Conservation (phyloP, 2,888 invertebrate genomes). For the Dromius quadrimaculatus region DNA sequence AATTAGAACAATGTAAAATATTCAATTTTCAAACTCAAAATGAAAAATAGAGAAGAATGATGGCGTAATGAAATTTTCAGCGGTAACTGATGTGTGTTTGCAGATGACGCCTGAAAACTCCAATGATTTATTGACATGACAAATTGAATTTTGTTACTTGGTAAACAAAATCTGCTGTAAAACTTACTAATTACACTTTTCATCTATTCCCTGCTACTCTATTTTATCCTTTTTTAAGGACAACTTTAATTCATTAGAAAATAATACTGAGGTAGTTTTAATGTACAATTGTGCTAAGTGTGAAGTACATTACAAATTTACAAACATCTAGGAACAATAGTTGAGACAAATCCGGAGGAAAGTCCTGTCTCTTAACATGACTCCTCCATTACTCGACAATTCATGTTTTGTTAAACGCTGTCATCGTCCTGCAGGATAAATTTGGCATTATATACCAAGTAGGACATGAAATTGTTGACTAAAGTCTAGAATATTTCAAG, state of each 20-base stretch:
- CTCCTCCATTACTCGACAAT: slow-evolving; percentile 7
- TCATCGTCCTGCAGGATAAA: background rate
- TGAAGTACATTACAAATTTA: too few relatives aligned
- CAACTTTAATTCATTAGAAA: too few relatives aligned
- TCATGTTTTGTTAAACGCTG: background rate
- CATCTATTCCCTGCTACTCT: slow-evolving; percentile 8
- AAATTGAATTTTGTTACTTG: slow-evolving; percentile 37
- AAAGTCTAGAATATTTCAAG: too few relatives aligned
- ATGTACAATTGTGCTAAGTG: too few relatives aligned
- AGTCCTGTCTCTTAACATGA: background rate
- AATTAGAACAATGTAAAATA: too few relatives aligned
- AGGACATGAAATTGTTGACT: too few relatives aligned
- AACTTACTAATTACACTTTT: slow-evolving; percentile 28
- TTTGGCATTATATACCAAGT: too few relatives aligned
- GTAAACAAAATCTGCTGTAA: slow-evolving; percentile 31
- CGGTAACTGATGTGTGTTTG: slow-evolving; percentile 35
- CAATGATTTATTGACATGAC: slow-evolving; percentile 37
- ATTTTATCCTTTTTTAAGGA: background rate
- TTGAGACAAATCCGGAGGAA: background rate
- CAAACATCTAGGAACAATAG: background rate
- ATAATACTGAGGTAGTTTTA: too few relatives aligned
- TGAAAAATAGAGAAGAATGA: slow-evolving; percentile 2
- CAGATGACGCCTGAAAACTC: slow-evolving; percentile 32
- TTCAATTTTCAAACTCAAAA: too few relatives aligned
- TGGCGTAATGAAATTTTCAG: slow-evolving; percentile 27